Conservation (phyloP, 1,140 invertebrate species). For the Cephus cinctus region DNA sequence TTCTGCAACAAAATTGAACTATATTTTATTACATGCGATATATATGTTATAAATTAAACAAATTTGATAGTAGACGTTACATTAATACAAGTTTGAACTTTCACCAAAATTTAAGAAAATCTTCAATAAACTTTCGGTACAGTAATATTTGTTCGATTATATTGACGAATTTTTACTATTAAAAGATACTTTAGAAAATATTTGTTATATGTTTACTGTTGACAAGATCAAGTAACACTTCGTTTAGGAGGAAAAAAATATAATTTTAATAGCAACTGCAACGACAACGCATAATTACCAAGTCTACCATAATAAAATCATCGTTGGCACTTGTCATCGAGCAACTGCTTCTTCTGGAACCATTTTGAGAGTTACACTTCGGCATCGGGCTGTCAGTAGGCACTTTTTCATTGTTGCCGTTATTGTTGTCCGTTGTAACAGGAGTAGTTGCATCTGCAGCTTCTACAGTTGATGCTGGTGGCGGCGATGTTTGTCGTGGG, state of each 20-base stretch:
- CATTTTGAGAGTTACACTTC: constrained; percentile 49
- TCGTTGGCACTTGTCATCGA: constrained; percentile 62
- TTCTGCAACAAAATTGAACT: constrained; percentile 52
- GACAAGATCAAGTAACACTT: too few relatives aligned
- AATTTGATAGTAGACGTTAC: too few relatives aligned
- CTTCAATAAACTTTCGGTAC: not conserved
- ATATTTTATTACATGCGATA: constrained; percentile 9
- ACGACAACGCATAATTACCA: constrained; percentile 58
- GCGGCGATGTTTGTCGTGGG: constrained; percentile 47
- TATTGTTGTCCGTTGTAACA: constrained; percentile 43
- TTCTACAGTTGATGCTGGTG: constrained; percentile 24
- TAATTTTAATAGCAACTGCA: constrained; percentile 10
- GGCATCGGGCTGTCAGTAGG: constrained; percentile 40
- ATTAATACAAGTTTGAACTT: not conserved
- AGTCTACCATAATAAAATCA: constrained; percentile 76
- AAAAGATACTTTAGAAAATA: too few relatives aligned
- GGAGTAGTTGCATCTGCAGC: constrained; percentile 19
- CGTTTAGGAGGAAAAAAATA: not conserved
- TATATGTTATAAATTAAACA: not conserved
- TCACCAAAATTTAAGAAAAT: not conserved
- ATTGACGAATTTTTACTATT: too few relatives aligned
- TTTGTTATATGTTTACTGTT: too few relatives aligned
- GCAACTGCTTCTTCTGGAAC: constrained; percentile 54
- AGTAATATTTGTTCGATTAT: not conserved
- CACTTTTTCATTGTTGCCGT: constrained; percentile 52